Percentiles rank a stretch among this genome's conserved stretches.
Evolutionary conservation across 1,140 invertebrate species (phyloP).

Genomic region (Zaprionus nigranus): DNA sequence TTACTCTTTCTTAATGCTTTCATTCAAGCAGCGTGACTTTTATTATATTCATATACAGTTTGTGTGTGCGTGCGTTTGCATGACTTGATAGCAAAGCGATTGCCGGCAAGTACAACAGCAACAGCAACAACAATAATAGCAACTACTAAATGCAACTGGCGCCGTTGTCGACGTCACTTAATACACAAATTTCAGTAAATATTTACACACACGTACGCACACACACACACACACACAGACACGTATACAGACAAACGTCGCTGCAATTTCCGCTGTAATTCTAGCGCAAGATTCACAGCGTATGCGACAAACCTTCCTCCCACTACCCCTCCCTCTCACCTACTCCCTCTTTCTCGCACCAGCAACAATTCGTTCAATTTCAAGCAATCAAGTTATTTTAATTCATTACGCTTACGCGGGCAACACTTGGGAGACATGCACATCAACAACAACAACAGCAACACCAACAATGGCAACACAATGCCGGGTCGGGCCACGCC

Average conservation of each 20-base stretch:
- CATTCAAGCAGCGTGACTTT: slow-evolving; percentile 73
- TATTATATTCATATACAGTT: slow-evolving; percentile 45
- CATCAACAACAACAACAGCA: slow-evolving; percentile 29
- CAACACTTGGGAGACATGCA: slow-evolving; percentile 78
- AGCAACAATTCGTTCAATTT: slow-evolving; percentile 81
- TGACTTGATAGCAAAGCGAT: slow-evolving; percentile 44
- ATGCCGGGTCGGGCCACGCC: slow-evolving; percentile 17
- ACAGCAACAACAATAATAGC: no score
- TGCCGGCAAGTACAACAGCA: slow-evolving; percentile 56
- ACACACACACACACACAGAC: slow-evolving; percentile 4
- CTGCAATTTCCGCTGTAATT: slow-evolving; percentile 41
- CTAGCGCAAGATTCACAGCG: slow-evolving; percentile 18
- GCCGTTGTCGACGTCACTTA: slow-evolving; percentile 71
- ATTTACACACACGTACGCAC: slow-evolving; percentile 57
- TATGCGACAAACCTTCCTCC: not conserved
- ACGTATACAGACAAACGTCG: slow-evolving; percentile 6
- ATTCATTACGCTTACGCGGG: slow-evolving; percentile 82
- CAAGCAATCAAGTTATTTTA: slow-evolving; percentile 83
- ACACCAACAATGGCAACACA: slow-evolving; percentile 40
- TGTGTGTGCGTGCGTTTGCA: slow-evolving; percentile 18
- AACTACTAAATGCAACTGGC: slow-evolving; percentile 39
- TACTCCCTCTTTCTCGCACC: not conserved
- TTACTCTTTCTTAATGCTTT: slow-evolving; percentile 37
- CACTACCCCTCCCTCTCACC: not conserved
- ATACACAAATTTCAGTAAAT: slow-evolving; percentile 83